Evolutionary conservation across 2,888 invertebrate genomes (phyloP).

Genomic region (Sinohyriopsis cumingii): DNA sequence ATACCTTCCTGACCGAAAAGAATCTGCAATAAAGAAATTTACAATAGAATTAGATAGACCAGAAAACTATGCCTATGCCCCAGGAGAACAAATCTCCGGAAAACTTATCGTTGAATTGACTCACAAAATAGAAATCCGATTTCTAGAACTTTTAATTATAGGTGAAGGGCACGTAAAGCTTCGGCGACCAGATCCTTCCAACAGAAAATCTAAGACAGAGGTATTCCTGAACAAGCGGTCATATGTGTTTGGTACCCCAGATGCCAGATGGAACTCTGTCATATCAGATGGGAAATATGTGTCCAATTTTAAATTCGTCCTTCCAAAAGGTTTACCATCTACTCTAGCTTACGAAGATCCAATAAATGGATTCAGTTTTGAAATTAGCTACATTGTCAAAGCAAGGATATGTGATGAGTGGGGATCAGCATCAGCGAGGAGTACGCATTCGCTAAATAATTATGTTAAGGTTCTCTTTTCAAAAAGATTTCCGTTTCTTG

Average conservation of each 20-base stretch:
- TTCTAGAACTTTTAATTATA: slow-evolving; percentile 59
- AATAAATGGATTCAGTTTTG: slow-evolving; percentile 50
- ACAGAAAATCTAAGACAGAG: slow-evolving; percentile 46
- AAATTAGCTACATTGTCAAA: slow-evolving; percentile 56
- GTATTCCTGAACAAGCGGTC: slow-evolving; percentile 59
- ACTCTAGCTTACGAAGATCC: slow-evolving; percentile 49
- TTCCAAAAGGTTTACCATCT: slow-evolving; percentile 60
- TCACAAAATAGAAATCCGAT: slow-evolving; percentile 54
- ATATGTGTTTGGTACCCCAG: slow-evolving; percentile 56
- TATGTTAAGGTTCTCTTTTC: slow-evolving; percentile 55
- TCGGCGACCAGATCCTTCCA: slow-evolving; percentile 37
- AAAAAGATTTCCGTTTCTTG: slow-evolving; percentile 46
- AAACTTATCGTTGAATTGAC: slow-evolving; percentile 58
- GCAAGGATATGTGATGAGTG: slow-evolving; percentile 63
- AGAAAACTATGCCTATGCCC: slow-evolving; percentile 46
- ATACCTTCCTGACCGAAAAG: slow-evolving; percentile 33
- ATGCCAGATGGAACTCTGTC: slow-evolving; percentile 50
- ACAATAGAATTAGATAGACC: slow-evolving; percentile 58
- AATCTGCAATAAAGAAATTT: slow-evolving; percentile 52
- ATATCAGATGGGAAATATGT: slow-evolving; percentile 63
- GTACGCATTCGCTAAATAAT: slow-evolving; percentile 39
- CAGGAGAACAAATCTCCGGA: slow-evolving; percentile 61
- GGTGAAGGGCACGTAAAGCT: slow-evolving; percentile 56
- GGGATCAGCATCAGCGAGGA: slow-evolving; percentile 36
- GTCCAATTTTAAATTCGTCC: slow-evolving; percentile 57